Evolutionary conservation across 2,888 invertebrate species (phyloP), one percentile per base, ranked within the genome.

Genomic region (Drosophila formosana): DNA sequence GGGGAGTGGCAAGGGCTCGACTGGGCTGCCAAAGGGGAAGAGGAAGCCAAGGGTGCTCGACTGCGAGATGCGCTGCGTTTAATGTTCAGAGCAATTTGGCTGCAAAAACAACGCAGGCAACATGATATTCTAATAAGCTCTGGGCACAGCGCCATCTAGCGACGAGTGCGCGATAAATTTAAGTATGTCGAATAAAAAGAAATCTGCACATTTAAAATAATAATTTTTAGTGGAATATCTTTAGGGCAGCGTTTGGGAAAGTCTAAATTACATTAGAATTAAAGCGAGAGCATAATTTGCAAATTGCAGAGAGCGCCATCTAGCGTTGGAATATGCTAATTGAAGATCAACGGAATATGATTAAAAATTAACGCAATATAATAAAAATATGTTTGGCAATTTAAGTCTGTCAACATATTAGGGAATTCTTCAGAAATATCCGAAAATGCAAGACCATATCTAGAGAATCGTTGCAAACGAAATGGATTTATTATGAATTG

Each of bases 1-100:
- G 11, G 39, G 39, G 39, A 41, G 39, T 41, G 39, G 18, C 39
- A 41, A 41, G 13, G 18, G 13, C 39, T 39, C 9, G 1, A 9
- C 34, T 34, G 11, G 34, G 34, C 37, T 37, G n/a, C 37, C 37
- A 30, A 30, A 30, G 34, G 11, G 34, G 37, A 37, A 37, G 13
- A 23, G 28, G 46, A 30, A 55, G 46, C 37, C 28, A 28, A 58
- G 66, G 25, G 51, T 73, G 57, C 75, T 78, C 78, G 81, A 75
- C 69, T 52, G 5, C 9, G 43, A 47, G 66, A 52, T 74, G 74
- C 57, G 58, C 71, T 78, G 62, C 49, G 51, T 49, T 55, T 75
- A 75, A 75, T 75, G 75, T 75, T 61, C 18, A 45, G 56, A 61
- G 75, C 45, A 70, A 76, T 75, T 72, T 68, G 72, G 41, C 13